phyloP scores from a whole-genome alignment of 2,797 vertebrate species.

The Anguilla obscura region DNA sequence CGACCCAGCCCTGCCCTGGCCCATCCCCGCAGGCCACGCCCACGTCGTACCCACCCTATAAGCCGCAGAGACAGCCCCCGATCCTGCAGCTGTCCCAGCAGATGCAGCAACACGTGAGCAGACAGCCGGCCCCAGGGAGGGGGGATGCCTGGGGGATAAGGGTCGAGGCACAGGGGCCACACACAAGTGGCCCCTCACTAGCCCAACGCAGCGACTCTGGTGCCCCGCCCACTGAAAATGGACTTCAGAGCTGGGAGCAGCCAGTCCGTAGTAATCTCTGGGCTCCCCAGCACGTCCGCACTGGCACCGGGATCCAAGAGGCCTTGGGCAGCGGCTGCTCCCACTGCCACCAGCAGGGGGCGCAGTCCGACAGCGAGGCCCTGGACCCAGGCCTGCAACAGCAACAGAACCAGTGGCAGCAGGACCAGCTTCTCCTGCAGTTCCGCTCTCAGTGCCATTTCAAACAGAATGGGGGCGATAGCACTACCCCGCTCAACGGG shows the following conservation, averaged over 20 bases:
- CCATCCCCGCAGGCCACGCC: background rate
- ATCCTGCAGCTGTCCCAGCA: conserved; percentile 34
- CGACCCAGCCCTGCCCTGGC: background rate
- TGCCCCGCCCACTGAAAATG: background rate
- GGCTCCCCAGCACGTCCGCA: conserved; percentile 46
- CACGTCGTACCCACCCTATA: background rate
- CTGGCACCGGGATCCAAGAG: conserved; percentile 34
- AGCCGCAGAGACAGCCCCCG: background rate
- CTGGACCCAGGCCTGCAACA: conserved; percentile 50
- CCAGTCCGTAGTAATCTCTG: conserved; percentile 31
- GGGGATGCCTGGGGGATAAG: background rate
- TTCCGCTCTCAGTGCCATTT: rapidly evolving
- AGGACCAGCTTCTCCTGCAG: conserved; percentile 47
- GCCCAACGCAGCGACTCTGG: background rate
- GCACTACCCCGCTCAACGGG: background rate
- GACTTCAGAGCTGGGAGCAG: conserved; percentile 19
- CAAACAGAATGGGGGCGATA: background rate
- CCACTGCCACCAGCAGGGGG: background rate
- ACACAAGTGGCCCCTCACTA: rapidly evolving
- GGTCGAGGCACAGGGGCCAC: background rate
- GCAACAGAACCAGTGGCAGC: conserved; percentile 14
- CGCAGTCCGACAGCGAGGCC: conserved; percentile 33
- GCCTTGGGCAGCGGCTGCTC: conserved; percentile 33
- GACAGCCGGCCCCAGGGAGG: rapidly evolving
- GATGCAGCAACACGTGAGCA: background rate